Evolutionary conservation across 2,888 invertebrate species (phyloP).

Genomic region (Ophonus ardosiacus): DNA sequence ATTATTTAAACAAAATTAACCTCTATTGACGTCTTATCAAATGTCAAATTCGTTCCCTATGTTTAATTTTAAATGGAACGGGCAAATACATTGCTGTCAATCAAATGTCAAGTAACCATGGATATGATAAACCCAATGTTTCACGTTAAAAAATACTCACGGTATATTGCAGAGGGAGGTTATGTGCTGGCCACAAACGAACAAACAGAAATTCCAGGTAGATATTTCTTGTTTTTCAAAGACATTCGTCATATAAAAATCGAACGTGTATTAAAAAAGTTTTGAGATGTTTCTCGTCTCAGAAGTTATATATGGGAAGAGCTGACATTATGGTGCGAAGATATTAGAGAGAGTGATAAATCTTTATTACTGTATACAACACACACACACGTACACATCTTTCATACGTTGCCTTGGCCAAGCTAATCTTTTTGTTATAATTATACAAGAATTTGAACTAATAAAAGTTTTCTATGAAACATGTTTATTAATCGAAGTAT

Average conservation of each 20-base stretch:
- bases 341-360: conserved; percentile 5
- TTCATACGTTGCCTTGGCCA: not conserved
- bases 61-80: no score
- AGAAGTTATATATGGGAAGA: not conserved
- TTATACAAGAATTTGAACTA: not conserved
- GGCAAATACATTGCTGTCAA: no score
- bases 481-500: not conserved
- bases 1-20: no score
- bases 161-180: no score
- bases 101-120: no score
- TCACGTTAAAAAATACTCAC: no score
- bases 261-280: conserved; percentile 19
- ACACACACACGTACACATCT: not conserved
- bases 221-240: not conserved
- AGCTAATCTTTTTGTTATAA: not conserved
- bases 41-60: no score
- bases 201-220: not conserved
- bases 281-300: not conserved
- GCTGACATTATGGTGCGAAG: not conserved
- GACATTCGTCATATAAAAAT: not conserved
- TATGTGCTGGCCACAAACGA: no score
- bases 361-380: conserved; percentile 1
- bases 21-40: no score
- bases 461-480: conserved; percentile 2
- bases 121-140: no score